Evolutionary conservation across 2,888 invertebrate genomes (phyloP), one percentile per base, ranked within the genome.

Genomic region (Caenorhabditis uteleia): DNA sequence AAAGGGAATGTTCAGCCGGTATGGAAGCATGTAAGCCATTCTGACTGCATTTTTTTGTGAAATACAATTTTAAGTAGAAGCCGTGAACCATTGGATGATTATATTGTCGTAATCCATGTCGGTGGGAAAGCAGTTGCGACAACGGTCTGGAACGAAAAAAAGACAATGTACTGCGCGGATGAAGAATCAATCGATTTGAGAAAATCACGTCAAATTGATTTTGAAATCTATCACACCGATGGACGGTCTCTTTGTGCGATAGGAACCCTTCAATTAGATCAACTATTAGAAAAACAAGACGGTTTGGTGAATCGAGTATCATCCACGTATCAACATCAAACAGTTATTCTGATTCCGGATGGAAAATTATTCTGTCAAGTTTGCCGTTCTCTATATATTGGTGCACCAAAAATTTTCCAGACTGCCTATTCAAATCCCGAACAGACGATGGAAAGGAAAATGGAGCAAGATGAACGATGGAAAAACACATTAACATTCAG

Each of bases 141-240:
- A 21, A 43, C 57, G 45, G 53, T 56, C 10, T 62, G 62, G 62
- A 62, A 62, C 31, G 62, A 62, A 48, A 64, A 58, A 23, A 64
- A 58, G 23, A 64, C 58, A 29, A 57, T 64, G 64, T 46, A 50
- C 18, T 44, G 51, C 0, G 57, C 51, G 2, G 62, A 62, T 21
- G 62, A 62, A 18, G 57, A 56, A 33, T n/a, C 43, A n/a, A 56
- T 62, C 21, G 47, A 56, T 5, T 23, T 61, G 14, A 36, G 38
- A 23, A 61, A 61, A 20, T 57, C 44, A 7, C 51, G 62, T 29
- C 56, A 57, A 26, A 5, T 62, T 18, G 62, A 62, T 31, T 51
- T 64, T 14, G 64, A 64, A 23, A 48, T 64, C 0, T 64, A 64
- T 38, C 64, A 64, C 31, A 56, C 64, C 18, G 64, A 64, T 33